These are phyloP conservation scores for Pantherophis guttatus DNA, from an alignment of 2,113 vertebrate species.

Conservation along the genomic window DNA sequence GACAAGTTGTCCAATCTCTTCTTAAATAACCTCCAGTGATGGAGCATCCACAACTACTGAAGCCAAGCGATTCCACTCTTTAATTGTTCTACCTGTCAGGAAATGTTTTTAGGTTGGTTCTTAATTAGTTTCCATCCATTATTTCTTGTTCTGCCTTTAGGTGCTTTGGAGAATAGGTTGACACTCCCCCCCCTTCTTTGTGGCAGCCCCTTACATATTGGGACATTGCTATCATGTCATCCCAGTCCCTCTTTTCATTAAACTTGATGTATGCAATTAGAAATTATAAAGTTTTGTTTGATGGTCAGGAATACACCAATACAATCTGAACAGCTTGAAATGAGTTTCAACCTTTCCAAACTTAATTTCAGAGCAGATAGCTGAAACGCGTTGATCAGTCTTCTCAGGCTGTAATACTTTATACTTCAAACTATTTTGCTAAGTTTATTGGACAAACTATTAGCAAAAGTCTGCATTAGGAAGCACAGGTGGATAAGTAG, in stretches of 20 bases:
- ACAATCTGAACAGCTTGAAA: not conserved
- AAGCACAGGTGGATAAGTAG: not conserved
- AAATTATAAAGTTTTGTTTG: not conserved
- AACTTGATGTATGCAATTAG: not conserved
- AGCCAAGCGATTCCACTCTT: not conserved
- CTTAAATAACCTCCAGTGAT: not conserved
- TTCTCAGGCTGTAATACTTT: not conserved
- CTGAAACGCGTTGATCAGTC: not conserved
- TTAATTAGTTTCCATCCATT: not conserved
- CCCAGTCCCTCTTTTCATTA: not conserved
- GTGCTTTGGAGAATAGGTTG: not conserved
- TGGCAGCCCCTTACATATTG: not conserved
- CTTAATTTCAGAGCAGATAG: not conserved
- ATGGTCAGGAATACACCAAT: not conserved
- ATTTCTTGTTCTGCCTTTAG: not conserved
- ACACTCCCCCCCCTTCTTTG: not conserved
- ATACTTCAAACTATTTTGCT: no score
- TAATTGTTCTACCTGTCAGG: not conserved
- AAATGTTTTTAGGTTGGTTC: not conserved
- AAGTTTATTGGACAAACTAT: not conserved
- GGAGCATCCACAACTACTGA: not conserved
- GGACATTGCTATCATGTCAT: not conserved
- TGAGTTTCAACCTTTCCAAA: not conserved
- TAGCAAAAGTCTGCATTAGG: not conserved
- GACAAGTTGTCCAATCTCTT: not conserved